Evolutionary conservation across 2,113 vertebrate genomes (phyloP).

Genomic region (Tinamus guttatus): DNA sequence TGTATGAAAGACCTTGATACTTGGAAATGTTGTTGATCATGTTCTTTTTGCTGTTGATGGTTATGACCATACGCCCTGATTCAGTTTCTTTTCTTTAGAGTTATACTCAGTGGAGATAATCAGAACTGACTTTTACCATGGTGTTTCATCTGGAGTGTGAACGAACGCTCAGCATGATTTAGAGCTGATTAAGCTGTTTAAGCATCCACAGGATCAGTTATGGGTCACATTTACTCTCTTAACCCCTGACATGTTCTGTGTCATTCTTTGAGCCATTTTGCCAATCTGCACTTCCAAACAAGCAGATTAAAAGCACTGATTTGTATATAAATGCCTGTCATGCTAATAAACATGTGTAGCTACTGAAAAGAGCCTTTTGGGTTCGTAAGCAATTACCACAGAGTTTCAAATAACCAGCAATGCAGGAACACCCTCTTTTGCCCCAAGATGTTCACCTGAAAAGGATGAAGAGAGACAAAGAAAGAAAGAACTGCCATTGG

Average conservation of each 20-base stretch:
- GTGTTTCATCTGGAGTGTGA: neutral
- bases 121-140: neutral
- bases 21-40: no score
- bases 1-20: neutral
- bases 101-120: neutral
- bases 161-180: neutral
- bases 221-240: neutral
- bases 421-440: neutral
- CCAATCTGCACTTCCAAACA: neutral
- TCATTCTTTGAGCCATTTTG: neutral
- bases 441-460: neutral
- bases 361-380: neutral
- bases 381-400: neutral
- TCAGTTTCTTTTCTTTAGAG: neutral
- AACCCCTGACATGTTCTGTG: neutral
- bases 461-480: neutral
- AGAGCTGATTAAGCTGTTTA: neutral
- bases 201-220: neutral
- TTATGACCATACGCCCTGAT: neutral
- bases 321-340: neutral
- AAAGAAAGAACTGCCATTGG: neutral
- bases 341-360: neutral
- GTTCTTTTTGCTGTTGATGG: no score
- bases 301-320: neutral
- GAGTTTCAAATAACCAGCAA: neutral